A percentile compares a stretch with the other conserved stretches of the same genome.
These are phyloP conservation scores for Typhlichthys subterraneus DNA, from an alignment of 2,797 vertebrate species.

Conservation along the genomic window DNA sequence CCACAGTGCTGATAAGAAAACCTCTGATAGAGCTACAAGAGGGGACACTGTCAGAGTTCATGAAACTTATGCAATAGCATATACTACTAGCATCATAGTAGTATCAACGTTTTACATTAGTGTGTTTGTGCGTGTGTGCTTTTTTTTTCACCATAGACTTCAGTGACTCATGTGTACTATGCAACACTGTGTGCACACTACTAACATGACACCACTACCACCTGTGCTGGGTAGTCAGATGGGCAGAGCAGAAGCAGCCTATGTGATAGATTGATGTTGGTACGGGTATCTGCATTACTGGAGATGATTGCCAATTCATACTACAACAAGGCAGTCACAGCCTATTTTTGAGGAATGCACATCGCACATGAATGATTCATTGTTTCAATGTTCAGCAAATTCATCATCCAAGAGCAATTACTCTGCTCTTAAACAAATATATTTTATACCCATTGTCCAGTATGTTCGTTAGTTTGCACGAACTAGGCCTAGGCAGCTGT, in stretches of 20 bases:
- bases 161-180: background rate
- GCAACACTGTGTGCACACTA: constrained; percentile 26
- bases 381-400: constrained; percentile 6
- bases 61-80: too few species aligned
- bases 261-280: constrained; percentile 64
- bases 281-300: constrained; percentile 39
- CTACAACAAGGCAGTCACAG: constrained; percentile 37
- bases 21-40: too few species aligned
- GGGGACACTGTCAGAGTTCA: too few species aligned
- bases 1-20: too few species aligned
- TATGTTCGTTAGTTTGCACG: constrained; percentile 51
- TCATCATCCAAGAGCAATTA: background rate
- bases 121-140: too few species aligned
- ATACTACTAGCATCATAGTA: too few species aligned
- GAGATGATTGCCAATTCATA: constrained; percentile 29
- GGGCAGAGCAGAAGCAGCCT: constrained; percentile 33
- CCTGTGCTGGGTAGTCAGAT: constrained; percentile 69
- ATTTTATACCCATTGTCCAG: too few species aligned
- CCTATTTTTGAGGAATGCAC: constrained; percentile 35
- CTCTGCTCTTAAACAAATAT: background rate
- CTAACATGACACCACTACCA: constrained; percentile 65
- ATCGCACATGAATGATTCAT: constrained; percentile 40
- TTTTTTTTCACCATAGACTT: too few species aligned
- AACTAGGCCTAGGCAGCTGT: constrained; percentile 60
- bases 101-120: too few species aligned